A percentile compares a stretch with the other conserved stretches of the same genome.
phyloP scores from a whole-genome alignment of 64 coral and sea anemone species.

The Catalaphyllia jardinei region DNA sequence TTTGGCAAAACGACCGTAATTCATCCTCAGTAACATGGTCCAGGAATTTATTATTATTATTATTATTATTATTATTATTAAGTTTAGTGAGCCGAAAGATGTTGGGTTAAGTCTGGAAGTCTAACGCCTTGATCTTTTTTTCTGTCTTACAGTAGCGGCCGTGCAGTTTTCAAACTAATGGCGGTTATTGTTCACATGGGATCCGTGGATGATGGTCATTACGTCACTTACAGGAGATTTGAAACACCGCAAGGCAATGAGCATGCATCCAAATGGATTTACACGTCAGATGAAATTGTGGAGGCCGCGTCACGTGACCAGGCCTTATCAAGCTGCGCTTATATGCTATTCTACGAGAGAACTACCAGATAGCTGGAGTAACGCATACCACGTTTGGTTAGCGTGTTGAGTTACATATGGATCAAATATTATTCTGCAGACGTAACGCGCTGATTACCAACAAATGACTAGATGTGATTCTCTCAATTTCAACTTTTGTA shows the following conservation, averaged over 20 bases:
- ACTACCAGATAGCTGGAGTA: neutral
- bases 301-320: slow-evolving; percentile 60
- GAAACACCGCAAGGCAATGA: slow-evolving; percentile 10
- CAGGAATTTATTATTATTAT: too few relatives aligned
- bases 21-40: too few relatives aligned
- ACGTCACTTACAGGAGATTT: slow-evolving; percentile 92
- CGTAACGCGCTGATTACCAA: neutral
- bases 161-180: slow-evolving; percentile 73
- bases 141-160: slow-evolving; percentile 20
- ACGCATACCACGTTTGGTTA: neutral
- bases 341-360: slow-evolving; percentile 96
- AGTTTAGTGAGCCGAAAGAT: too few relatives aligned
- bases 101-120: too few relatives aligned
- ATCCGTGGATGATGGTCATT: slow-evolving; percentile 90
- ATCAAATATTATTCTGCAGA: neutral
- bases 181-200: slow-evolving; percentile 94
- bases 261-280: slow-evolving; percentile 55
- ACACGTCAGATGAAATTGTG: slow-evolving; percentile 83
- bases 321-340: slow-evolving; percentile 77
- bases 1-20: too few relatives aligned
- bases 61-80: too few relatives aligned
- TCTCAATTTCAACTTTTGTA: neutral
- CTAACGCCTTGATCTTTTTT: neutral
- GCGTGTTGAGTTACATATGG: neutral
- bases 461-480: neutral